Base-by-base conservation (phyloP, 2,888 invertebrate genomes). In the Nysson spinosus region DNA sequence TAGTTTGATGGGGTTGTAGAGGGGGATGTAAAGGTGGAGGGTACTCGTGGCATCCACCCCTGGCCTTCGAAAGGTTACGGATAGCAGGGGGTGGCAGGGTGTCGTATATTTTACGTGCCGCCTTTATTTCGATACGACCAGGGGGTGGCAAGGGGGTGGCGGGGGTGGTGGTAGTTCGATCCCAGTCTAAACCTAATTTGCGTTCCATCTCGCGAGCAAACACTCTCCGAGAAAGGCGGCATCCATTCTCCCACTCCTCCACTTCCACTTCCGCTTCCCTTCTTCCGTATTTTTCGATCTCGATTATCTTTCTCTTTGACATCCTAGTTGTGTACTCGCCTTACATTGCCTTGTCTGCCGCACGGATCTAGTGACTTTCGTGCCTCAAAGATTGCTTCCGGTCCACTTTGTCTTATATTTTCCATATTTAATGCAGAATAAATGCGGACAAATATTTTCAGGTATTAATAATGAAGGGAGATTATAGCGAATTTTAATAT, bases 171-270 rank as follows among this genome's bases (percentile, higher is more conserved):
- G n/a, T n/a, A n/a, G 69, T 83, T 84, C 82, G 82, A 83, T 83
- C 80, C 81, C 78, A 75, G 79, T 81, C 78, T 77, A 84, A 85
- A 85, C 83, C 81, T 85, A 85, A 85, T 84, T 85, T 85, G 85
- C 85, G 79, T 85, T 84, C 82, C 84, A 85, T 85, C 77, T 82
- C 82, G 75, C 80, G 79, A 81, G 82, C 83, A 85, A 85, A 84
- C 83, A 84, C 82, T 81, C 76, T 46, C 40, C 64, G 43, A 52
- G 28, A 51, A 43, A 65, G 72, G 56, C 56, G 56, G 37, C 52
- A 63, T 58, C 46, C 60, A 42, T 39, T 14, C 42, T 16, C 39
- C 28, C 46, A 40, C 44, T n/a, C 57, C 43, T 37, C 65, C 43
- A 54, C 49, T 63, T 58, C 32, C 49, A 6, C 24, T 26, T 34